These are phyloP conservation scores for Ovis canadensis DNA, from an alignment of 2,113 vertebrate species.

Conservation along the genomic window DNA sequence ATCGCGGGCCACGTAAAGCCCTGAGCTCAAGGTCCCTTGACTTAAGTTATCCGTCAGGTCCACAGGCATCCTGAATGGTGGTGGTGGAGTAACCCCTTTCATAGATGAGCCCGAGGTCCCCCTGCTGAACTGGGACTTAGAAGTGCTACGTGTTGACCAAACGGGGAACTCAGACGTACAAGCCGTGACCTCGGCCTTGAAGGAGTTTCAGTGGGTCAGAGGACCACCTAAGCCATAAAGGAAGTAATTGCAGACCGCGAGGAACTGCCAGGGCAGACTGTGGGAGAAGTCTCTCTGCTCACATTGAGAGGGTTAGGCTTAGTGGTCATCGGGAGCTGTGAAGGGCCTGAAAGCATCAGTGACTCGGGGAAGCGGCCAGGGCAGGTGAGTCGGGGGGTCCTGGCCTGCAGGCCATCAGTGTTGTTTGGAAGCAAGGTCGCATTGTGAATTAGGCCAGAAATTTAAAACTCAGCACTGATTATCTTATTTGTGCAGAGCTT, in stretches of 20 bases:
- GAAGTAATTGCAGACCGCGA: neutral
- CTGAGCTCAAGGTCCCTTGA: neutral
- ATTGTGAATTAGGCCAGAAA: neutral
- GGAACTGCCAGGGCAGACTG: neutral
- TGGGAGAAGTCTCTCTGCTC: neutral
- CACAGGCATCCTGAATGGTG: neutral
- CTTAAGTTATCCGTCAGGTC: neutral
- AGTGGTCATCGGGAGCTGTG: neutral
- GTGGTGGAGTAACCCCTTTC: too few relatives aligned
- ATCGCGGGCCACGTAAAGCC: fast-evolving
- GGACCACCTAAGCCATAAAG: neutral
- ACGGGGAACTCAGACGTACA: neutral
- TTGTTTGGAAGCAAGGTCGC: neutral
- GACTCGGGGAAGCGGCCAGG: neutral
- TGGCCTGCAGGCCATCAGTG: neutral
- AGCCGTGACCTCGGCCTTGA: neutral
- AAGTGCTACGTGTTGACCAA: neutral
- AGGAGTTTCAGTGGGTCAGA: neutral
- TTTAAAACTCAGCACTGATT: neutral
- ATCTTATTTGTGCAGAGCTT: neutral
- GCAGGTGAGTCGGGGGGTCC: neutral
- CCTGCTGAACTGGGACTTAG: neutral
- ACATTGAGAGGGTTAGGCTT: neutral
- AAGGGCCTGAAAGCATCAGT: neutral
- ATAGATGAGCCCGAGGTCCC: neutral